Percentiles rank a stretch among this genome's conserved stretches.
Evolutionary conservation across 1,140 invertebrate species (phyloP).

Genomic region (Laupala kohalensis): DNA sequence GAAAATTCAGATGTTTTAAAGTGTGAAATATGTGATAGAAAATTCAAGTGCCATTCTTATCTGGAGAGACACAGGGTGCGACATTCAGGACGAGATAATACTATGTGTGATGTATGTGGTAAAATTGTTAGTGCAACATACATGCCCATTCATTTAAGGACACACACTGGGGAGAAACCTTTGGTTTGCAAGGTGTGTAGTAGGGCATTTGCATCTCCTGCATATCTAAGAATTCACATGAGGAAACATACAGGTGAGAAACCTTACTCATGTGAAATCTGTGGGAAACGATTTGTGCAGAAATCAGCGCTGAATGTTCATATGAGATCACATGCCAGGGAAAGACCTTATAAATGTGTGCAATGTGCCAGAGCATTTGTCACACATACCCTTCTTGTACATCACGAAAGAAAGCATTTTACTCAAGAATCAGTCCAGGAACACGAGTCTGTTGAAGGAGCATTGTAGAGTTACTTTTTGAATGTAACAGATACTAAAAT

Average conservation of each 20-base stretch:
- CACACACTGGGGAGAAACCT: conserved; percentile 33
- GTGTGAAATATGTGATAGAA: conserved; percentile 38
- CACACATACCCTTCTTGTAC: not conserved
- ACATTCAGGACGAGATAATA: conserved; percentile 24
- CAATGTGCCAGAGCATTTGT: conserved; percentile 3
- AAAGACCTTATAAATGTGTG: conserved; percentile 27
- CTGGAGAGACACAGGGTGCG: conserved; percentile 27
- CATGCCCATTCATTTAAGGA: conserved; percentile 55
- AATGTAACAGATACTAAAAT: no score
- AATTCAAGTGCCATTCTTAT: conserved; percentile 41
- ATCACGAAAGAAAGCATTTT: conserved; percentile 1
- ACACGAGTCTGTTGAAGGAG: no score
- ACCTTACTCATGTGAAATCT: conserved; percentile 22
- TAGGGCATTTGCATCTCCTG: conserved; percentile 28
- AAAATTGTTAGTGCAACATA: conserved; percentile 21
- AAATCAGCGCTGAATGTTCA: conserved; percentile 9
- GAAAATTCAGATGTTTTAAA: conserved; percentile 24
- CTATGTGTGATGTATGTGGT: conserved; percentile 24
- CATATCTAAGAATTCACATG: conserved; percentile 26
- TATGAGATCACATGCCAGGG: conserved; percentile 20
- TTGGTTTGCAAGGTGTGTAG: conserved; percentile 35
- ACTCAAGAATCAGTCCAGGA: not conserved
- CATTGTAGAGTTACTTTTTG: no score
- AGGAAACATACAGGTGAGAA: conserved; percentile 13
- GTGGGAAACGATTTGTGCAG: conserved; percentile 34